Percentiles rank a stretch among this genome's conserved stretches.
Evolutionary conservation across 2,113 vertebrate species (phyloP).

Genomic region (Thunnus thynnus): DNA sequence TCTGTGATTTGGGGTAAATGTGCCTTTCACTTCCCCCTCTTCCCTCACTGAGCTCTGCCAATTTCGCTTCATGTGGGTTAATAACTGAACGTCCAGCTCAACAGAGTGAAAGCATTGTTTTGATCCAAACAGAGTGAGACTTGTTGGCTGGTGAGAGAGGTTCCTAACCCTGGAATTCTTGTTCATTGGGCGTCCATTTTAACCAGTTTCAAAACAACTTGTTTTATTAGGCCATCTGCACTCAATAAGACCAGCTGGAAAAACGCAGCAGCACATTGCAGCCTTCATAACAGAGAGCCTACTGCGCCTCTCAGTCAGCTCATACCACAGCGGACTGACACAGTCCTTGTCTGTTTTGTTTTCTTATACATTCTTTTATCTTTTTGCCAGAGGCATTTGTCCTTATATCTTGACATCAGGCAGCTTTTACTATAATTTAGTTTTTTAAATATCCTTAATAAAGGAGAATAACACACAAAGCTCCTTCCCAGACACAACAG

Average conservation of each 20-base stretch:
- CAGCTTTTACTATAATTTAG: background rate
- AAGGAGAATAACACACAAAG: background rate
- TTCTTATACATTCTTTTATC: background rate
- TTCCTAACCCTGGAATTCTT: slow-evolving; percentile 7
- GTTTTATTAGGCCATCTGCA: slow-evolving; percentile 65
- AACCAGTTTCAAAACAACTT: slow-evolving; percentile 64
- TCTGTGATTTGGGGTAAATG: background rate
- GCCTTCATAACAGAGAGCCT: slow-evolving; percentile 33
- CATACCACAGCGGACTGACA: slow-evolving; percentile 13
- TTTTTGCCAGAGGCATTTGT: background rate
- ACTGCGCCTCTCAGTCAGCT: slow-evolving; percentile 22
- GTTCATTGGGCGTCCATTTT: slow-evolving; percentile 27
- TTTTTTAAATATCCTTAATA: background rate
- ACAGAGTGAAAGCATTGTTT: background rate
- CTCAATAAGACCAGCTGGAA: slow-evolving; percentile 57
- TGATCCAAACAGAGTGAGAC: slow-evolving; percentile 3
- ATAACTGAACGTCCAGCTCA: background rate
- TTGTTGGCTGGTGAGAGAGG: slow-evolving; percentile 22
- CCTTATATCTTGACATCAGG: background rate
- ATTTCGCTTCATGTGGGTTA: background rate
- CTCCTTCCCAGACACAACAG: slow-evolving; percentile 2
- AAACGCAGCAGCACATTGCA: slow-evolving; percentile 20
- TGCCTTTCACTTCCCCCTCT: background rate
- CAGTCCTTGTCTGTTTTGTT: slow-evolving; percentile 14
- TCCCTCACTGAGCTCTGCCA: background rate